Conservation (phyloP, 23 tunicate species). For the Phallusia fumigata region DNA sequence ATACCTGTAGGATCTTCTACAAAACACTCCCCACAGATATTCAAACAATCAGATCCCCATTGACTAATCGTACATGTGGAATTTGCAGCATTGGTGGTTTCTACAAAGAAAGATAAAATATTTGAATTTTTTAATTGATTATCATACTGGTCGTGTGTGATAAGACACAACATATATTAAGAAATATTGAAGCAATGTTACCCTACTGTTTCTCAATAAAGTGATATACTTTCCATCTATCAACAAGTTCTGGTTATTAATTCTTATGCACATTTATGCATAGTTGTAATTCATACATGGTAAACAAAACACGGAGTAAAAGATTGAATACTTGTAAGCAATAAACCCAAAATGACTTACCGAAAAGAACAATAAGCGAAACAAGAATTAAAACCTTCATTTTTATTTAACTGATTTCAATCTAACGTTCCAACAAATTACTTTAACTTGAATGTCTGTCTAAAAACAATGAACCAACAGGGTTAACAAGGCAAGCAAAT, state of each 20-base stretch:
- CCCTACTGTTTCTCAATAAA: no score
- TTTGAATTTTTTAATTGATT: no score
- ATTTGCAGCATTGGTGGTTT: not conserved
- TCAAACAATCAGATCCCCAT: conserved; percentile 42
- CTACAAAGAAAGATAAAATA: not conserved
- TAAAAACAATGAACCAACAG: not conserved
- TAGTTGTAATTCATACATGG: no score
- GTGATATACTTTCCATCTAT: no score
- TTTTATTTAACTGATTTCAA: not conserved
- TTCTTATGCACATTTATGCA: no score
- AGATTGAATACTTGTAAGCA: no score
- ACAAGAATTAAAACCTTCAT: not conserved
- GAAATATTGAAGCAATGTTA: no score
- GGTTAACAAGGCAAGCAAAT: not conserved
- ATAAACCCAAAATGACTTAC: not conserved
- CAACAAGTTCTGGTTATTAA: no score
- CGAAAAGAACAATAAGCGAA: not conserved
- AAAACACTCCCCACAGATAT: conserved; percentile 43
- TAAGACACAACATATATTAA: no score
- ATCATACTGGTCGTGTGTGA: no score
- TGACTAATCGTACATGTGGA: not conserved
- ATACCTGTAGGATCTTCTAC: not conserved
- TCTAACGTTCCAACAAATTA: not conserved
- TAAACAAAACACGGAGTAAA: no score
- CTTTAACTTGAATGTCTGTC: not conserved